phyloP scores from a whole-genome alignment of 1,140 invertebrate genomes.

The Oncopeltus fasciatus region DNA sequence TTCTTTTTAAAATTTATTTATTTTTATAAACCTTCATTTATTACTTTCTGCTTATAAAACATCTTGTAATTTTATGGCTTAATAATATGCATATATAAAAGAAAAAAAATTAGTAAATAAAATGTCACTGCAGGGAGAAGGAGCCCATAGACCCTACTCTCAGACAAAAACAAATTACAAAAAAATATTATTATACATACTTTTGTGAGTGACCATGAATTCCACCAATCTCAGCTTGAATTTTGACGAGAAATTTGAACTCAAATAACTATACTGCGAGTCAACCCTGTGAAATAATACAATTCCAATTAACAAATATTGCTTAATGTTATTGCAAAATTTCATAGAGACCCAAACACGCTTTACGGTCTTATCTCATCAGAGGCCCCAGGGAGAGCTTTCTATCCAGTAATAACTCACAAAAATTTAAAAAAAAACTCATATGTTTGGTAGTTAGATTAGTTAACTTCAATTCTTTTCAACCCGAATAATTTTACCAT shows the following conservation, averaged over 20 bases:
- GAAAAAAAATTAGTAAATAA: not conserved
- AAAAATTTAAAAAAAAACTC: not conserved
- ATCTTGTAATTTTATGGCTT: not conserved
- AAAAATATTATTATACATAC: not conserved
- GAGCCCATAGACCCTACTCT: not conserved
- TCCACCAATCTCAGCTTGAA: not conserved
- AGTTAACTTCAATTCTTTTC: too few species aligned
- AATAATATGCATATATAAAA: not conserved
- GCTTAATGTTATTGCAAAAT: not conserved
- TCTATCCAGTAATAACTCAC: not conserved
- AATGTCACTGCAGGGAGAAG: too few species aligned
- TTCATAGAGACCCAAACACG: not conserved
- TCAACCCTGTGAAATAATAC: not conserved
- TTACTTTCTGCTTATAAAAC: not conserved
- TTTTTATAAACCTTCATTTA: not conserved
- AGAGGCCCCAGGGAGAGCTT: not conserved
- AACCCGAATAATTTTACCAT: too few species aligned
- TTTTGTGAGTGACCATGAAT: not conserved
- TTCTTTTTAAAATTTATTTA: not conserved
- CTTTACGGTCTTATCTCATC: not conserved
- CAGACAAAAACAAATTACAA: not conserved
- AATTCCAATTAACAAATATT: not conserved
- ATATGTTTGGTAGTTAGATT: too few species aligned
- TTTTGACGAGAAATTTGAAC: not conserved
- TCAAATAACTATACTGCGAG: not conserved